These are phyloP conservation scores for Amiota minor DNA, from an alignment of 2,888 invertebrate genomes.

Conservation along the genomic window DNA sequence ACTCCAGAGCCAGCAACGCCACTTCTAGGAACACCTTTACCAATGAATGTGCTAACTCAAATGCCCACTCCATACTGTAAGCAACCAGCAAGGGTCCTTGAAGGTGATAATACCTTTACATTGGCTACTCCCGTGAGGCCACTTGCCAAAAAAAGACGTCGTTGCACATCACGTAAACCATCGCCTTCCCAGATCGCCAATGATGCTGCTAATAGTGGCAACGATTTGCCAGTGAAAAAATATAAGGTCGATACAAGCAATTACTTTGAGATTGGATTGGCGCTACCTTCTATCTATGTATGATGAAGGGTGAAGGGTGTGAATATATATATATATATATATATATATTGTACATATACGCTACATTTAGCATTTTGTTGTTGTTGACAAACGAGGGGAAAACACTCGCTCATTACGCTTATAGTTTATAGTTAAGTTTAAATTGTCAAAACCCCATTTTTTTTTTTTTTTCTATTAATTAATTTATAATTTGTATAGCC, in stretches of 20 bases:
- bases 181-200: background rate
- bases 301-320: conserved; percentile 30
- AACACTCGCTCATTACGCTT: conserved; percentile 70
- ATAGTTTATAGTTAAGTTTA: conserved; percentile 59
- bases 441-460: conserved; percentile 17
- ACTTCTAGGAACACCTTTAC: conserved; percentile 49
- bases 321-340: background rate
- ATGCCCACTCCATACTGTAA: conserved; percentile 54
- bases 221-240: conserved; percentile 57
- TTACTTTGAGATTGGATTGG: conserved; percentile 71
- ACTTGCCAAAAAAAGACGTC: conserved; percentile 46
- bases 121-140: conserved; percentile 61
- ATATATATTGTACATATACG: background rate
- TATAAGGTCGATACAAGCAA: conserved; percentile 62
- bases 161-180: background rate
- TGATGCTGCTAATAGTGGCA: background rate
- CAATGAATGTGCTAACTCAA: conserved; percentile 45
- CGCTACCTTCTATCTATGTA: conserved; percentile 71
- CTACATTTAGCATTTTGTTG: conserved; percentile 18
- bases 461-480: conserved; percentile 33
- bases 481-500: conserved; percentile 39
- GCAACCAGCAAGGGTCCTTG: conserved; percentile 11
- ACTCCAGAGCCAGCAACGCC: conserved; percentile 25
- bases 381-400: conserved; percentile 70
- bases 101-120: conserved; percentile 51